These are phyloP conservation scores for Leucoraja ocellata DNA, from an alignment of 2,797 vertebrate genomes.

Conservation along the genomic window DNA sequence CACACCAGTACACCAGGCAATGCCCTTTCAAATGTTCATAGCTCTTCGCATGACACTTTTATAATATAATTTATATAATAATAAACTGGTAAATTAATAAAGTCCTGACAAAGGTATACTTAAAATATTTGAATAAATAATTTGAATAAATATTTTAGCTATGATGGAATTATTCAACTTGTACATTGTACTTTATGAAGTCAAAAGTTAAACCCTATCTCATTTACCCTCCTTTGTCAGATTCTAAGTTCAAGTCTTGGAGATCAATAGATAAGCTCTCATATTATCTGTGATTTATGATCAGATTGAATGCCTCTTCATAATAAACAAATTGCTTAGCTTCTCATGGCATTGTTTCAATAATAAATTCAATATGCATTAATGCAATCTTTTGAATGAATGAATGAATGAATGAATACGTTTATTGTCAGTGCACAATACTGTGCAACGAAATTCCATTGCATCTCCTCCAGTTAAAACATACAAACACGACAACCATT, in stretches of 20 bases:
- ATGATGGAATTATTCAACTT: not conserved
- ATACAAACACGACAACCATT: too few relatives aligned
- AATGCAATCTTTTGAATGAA: not conserved
- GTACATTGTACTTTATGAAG: not conserved
- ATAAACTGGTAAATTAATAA: not conserved
- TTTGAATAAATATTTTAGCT: not conserved
- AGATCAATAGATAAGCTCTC: not conserved
- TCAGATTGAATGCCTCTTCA: not conserved
- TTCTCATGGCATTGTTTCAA: not conserved
- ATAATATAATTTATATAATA: not conserved
- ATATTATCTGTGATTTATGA: not conserved
- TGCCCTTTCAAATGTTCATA: not conserved
- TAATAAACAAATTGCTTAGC: not conserved
- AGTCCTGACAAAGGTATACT: not conserved
- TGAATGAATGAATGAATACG: too few relatives aligned
- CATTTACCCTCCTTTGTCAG: not conserved
- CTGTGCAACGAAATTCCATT: too few relatives aligned
- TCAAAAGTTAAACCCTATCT: not conserved
- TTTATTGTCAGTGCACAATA: too few relatives aligned
- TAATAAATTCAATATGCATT: not conserved
- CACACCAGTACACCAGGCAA: not conserved
- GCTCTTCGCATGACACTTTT: not conserved
- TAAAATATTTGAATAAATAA: not conserved
- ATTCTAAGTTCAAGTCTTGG: not conserved
- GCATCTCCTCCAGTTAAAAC: too few relatives aligned